Evolutionary conservation across 2,113 vertebrate genomes (phyloP), one percentile per base, ranked within the genome.

Genomic region (Jacana jacana): DNA sequence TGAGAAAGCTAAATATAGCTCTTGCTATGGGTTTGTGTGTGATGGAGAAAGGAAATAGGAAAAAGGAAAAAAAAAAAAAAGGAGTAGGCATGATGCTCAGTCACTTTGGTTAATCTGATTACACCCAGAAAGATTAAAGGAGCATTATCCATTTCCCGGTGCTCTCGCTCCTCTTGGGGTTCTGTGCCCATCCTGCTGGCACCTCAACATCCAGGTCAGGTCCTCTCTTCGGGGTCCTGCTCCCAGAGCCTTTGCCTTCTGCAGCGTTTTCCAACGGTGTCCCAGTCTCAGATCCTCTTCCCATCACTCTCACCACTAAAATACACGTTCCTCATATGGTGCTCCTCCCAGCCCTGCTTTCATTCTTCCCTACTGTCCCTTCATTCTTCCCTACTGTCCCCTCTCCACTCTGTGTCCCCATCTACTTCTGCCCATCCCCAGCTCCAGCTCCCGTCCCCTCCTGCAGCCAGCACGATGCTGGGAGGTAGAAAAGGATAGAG

Each of bases 1-100:
- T 40, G 90, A 91, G 88, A 73, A 64, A 70, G 83, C 70, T 91
- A 91, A 93, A 93, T 85, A 89, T 83, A 96, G 93, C 76, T 93
- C 73, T 69, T 93, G 52, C 82, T 78, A 64, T 0, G 16, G 78
- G 75, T 11, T n/a, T n/a, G n/a, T 58, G 70, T 64, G 58, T 35
- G 80, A 70, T 31, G 46, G 70, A 27, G 76, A 27, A 49, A 68
- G 71, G 46, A 6, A 27, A 78, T 51, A 55, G 23, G 68, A 16
- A 44, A 16, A 44, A 57, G 68, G 40, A 7, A 23, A 78, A 57
- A 55, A 25, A 39, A 60, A 54, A 40, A 10, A 28, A 31, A 4
- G 3, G 31, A 78, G 89, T n/a, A 58, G 71, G 60, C 30, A 8
- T 3, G 33, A 22, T 64, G 51, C 35, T 95, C 88, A 12, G 80